Base-by-base conservation (phyloP, 2,797 vertebrate species). In the Coendou prehensilis region DNA sequence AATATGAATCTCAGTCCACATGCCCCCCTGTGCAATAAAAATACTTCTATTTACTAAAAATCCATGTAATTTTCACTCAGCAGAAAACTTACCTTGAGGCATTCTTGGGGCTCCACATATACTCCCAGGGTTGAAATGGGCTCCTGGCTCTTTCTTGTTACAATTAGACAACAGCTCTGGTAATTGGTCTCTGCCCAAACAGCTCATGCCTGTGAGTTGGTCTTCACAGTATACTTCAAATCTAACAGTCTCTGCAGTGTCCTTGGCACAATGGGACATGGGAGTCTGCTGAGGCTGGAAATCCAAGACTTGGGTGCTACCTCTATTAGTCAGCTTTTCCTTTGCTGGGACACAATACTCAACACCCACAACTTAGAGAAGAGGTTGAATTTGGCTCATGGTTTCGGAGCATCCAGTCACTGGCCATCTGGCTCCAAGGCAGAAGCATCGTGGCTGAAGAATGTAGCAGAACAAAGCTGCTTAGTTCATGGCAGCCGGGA, bases 11-110 rank as follows among this genome's bases (percentile, higher is more conserved):
- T 87, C 56, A 67, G 10, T 41, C 71, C 80, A 75, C 28, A 95
- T 61, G 71, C 45, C 92, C 37, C 41, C 69, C 33, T n/a, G 10
- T 67, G 26, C 91, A 91, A 82, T 59, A 93, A 96, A 94, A 93
- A 63, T 45, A 18, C 15, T 90, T 82, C 75, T 47, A 50, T 85
- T 96, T 82, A 94, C 45, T 75, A 26, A 63, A 63, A 10, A 83
- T 63, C 50, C 92, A 75, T 57, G 23, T 73, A n/a, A 41, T 93
- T 95, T 94, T 91, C 18, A 76, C 37, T n/a, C 64, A 92, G 50
- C 45, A 59, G 80, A 91, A 95, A 78, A 75, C n/a, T 67, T 28
- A 87, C 56, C 20, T 23, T 63, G 28, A 84, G 50, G 26, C 10
- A 30, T 47, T 90, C 15, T 75, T 61, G 50, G 5, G 47, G 37